These are phyloP conservation scores for Diplolepis rosae DNA, from an alignment of 2,888 invertebrate genomes.

Conservation along the genomic window DNA sequence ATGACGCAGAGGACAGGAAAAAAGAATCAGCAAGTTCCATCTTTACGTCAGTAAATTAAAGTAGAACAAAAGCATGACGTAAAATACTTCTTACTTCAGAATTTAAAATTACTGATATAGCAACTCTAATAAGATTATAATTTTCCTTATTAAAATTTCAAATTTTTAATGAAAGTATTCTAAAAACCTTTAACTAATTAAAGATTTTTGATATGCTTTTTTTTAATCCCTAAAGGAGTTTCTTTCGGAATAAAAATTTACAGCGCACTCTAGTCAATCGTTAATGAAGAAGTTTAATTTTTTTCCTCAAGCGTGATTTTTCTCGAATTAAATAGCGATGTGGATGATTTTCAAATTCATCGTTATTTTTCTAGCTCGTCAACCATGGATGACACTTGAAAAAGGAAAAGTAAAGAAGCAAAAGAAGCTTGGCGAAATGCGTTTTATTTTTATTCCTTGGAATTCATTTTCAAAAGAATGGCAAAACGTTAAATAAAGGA, in stretches of 20 bases:
- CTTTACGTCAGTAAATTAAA: constrained; percentile 1
- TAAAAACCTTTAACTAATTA: no score
- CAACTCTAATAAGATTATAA: no score
- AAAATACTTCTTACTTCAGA: neutral
- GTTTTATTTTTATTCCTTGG: no score
- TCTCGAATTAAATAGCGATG: neutral
- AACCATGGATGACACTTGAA: neutral
- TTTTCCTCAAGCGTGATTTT: neutral
- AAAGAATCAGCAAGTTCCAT: neutral
- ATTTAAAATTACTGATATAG: neutral
- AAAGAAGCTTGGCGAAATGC: no score
- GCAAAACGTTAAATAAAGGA: neutral
- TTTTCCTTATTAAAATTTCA: neutral
- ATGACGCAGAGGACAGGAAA: neutral
- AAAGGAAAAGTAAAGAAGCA: neutral
- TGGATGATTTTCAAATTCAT: neutral
- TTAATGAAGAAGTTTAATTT: neutral
- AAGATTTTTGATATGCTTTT: neutral
- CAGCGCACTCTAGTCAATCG: neutral
- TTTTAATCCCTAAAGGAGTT: neutral
- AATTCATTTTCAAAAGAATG: neutral
- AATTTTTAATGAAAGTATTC: neutral
- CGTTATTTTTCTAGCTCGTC: constrained; percentile 3
- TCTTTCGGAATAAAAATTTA: neutral
- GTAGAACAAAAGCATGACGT: neutral